phyloP scores from a whole-genome alignment of 2,113 vertebrate genomes.

The Sinosuthora webbiana region DNA sequence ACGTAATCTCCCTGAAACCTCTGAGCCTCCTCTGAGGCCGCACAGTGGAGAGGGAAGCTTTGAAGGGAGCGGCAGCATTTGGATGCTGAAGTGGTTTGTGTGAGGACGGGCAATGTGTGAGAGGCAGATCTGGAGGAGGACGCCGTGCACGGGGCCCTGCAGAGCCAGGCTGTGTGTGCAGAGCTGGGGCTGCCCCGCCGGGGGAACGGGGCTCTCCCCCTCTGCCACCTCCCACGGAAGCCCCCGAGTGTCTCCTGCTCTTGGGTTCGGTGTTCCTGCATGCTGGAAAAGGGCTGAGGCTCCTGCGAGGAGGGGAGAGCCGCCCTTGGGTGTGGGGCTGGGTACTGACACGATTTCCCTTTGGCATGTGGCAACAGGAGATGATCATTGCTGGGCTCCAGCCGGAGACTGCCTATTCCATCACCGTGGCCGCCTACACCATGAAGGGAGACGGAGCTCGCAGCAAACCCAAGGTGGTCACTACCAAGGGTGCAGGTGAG shows the following conservation, averaged over 20 bases:
- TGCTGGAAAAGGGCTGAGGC: neutral
- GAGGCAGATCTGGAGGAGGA: neutral
- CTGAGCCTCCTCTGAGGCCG: neutral
- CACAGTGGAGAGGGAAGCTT: neutral
- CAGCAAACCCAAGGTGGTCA: conserved; percentile 92
- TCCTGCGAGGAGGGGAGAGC: neutral
- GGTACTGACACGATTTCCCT: neutral
- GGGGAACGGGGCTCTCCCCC: neutral
- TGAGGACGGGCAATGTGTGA: neutral
- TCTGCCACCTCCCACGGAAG: neutral
- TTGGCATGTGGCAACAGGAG: conserved; percentile 77
- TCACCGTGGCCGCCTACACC: conserved; percentile 97
- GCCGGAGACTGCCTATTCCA: conserved; percentile 93
- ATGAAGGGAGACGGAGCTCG: conserved; percentile 97
- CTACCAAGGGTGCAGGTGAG: conserved; percentile 93
- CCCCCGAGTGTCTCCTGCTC: neutral
- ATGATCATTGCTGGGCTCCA: conserved; percentile 93
- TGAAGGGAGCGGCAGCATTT: neutral
- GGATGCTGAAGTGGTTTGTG: conserved; percentile 22
- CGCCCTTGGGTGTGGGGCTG: neutral
- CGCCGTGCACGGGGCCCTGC: neutral
- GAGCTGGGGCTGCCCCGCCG: neutral
- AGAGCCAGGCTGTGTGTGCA: neutral
- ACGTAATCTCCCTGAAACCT: conserved; percentile 39
- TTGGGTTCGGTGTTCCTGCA: neutral